Base-by-base conservation (phyloP, 2,888 invertebrate species). In the Melinopterus prodromus region DNA sequence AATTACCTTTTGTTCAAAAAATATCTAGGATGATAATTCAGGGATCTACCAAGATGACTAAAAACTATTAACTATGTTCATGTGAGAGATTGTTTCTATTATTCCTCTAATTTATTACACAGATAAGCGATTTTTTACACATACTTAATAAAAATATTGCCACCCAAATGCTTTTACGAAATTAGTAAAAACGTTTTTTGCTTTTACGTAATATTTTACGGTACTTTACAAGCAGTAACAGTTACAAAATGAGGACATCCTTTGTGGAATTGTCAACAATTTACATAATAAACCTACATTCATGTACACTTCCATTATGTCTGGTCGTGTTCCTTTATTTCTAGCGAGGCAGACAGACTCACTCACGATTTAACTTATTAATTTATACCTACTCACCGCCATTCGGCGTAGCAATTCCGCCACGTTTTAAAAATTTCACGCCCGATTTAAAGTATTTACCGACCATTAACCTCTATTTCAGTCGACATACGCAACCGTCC, bases 391-490 rank as follows among this genome's bases (percentile, higher is more conserved):
- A 81, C 80, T 83, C 82, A 81, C 71, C 53, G 37, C 78, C 78
- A 82, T 81, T 82, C 80, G 80, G 35, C 80, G 82, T 71, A 72
- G 69, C 78, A 78, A 82, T 82, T 82, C 79, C 80, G 79, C 81
- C 79, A 80, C 81, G 80, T 83, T 83, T 82, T 81, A 82, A 79
- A 83, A 80, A 80, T 83, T 83, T 81, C 83, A 83, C 78, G 83
- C 81, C 80, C 82, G 78, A 77, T 82, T 82, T 82, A 82, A 76
- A 80, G 38, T 71, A 70, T 76, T 79, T 36, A 74, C 74, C 26
- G 26, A 26, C 26, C 26, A 26, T 26, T 26, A 26, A 3, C 26
- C 26, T 26, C 26, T 26, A 26, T 26, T 26, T 26, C 26, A 26
- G 26, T 26, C 26, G 26, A 26, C 26, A 26, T 26, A 26, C 2